Percentiles rank a stretch among this genome's conserved stretches.
Conservation (phyloP, 2,888 invertebrate species). For the Eupithecia insigniata region DNA sequence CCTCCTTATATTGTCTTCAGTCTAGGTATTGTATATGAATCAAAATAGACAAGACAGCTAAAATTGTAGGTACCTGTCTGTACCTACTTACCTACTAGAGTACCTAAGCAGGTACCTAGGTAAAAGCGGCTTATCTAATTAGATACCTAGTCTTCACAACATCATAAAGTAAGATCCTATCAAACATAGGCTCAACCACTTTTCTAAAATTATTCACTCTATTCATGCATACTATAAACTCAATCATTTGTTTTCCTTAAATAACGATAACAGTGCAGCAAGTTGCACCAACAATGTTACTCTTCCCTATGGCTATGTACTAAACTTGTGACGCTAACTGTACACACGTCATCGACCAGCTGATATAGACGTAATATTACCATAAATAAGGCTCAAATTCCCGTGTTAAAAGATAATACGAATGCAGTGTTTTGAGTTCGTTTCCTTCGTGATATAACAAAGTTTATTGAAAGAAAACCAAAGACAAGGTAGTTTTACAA, state of each 20-base stretch:
- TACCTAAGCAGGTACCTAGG: too few species aligned
- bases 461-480: background rate
- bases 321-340: slow-evolving; percentile 20
- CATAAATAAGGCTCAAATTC: slow-evolving; percentile 21
- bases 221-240: background rate
- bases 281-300: slow-evolving; percentile 2
- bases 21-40: too few species aligned
- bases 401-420: background rate
- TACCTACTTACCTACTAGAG: too few species aligned
- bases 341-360: slow-evolving; percentile 30
- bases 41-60: too few species aligned
- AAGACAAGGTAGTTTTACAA: background rate
- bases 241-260: background rate
- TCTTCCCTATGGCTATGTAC: background rate
- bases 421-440: background rate
- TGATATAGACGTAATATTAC: slow-evolving; percentile 14
- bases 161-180: background rate
- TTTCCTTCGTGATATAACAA: background rate
- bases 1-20: too few species aligned
- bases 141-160: background rate
- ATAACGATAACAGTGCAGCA: background rate
- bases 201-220: background rate
- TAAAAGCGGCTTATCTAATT: too few species aligned
- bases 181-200: background rate
- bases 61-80: too few species aligned